These are phyloP conservation scores for Triplophysa yarkandensis DNA, from an alignment of 2,797 vertebrate species.

Conservation along the genomic window DNA sequence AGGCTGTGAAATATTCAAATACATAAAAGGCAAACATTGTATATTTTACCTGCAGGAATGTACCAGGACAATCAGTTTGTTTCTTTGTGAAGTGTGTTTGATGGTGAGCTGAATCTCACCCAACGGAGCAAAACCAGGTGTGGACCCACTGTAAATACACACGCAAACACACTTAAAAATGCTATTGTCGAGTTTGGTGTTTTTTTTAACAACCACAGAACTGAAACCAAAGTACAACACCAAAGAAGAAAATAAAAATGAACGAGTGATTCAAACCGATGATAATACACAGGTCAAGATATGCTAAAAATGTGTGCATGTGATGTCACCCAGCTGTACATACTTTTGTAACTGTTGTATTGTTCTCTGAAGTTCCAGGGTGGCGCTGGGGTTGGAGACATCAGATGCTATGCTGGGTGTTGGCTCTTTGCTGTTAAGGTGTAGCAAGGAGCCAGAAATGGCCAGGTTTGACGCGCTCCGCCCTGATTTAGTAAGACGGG, in stretches of 20 bases:
- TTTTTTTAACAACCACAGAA: neutral
- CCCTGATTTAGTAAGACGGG: slow-evolving; percentile 67
- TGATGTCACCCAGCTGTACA: neutral
- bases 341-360: slow-evolving; percentile 88
- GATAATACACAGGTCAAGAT: neutral
- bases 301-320: neutral
- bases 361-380: slow-evolving; percentile 89
- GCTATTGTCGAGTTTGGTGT: neutral
- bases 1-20: no score
- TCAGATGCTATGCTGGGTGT: slow-evolving; percentile 98
- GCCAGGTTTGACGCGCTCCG: slow-evolving; percentile 83
- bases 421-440: slow-evolving; percentile 83
- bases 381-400: slow-evolving; percentile 88
- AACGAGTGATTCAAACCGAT: neutral
- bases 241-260: neutral
- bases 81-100: slow-evolving; percentile 91
- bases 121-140: slow-evolving; percentile 81
- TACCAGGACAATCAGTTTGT: slow-evolving; percentile 92
- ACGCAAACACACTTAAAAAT: slow-evolving; percentile 11
- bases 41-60: slow-evolving; percentile 85
- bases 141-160: slow-evolving; percentile 79
- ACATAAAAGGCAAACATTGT: neutral
- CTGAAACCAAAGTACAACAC: no score
- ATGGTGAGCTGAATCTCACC: slow-evolving; percentile 93
- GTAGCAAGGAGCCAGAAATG: slow-evolving; percentile 80